A percentile compares a stretch with the other conserved stretches of the same genome.
phyloP scores from a whole-genome alignment of 1,140 invertebrate genomes.

The Formica exsecta region DNA sequence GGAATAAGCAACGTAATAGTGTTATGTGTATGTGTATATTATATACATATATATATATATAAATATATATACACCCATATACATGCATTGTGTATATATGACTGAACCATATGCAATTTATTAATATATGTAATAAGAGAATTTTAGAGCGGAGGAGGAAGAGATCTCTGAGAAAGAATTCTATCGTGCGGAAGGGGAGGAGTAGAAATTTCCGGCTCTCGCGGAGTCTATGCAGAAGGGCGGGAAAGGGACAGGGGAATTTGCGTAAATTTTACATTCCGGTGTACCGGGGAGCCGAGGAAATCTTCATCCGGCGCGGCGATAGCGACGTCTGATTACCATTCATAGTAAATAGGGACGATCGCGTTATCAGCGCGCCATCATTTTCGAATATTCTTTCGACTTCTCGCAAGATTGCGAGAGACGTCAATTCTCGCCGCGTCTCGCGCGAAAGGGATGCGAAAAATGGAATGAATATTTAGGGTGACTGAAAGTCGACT shows the following conservation, averaged over 20 bases:
- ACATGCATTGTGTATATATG: background rate
- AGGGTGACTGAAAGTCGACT: background rate
- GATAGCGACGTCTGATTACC: constrained; percentile 60
- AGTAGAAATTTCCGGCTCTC: constrained; percentile 39
- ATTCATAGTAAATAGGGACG: constrained; percentile 66
- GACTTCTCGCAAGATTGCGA: constrained; percentile 10
- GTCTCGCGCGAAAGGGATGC: background rate
- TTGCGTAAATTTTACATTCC: constrained; percentile 62
- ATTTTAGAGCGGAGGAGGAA: background rate
- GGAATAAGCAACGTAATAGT: constrained; percentile 5
- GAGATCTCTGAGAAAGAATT: constrained; percentile 5
- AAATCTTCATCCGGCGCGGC: constrained; percentile 46
- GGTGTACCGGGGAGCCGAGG: constrained; percentile 3
- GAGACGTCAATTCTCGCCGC: background rate
- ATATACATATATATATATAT: too few relatives aligned
- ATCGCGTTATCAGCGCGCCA: constrained; percentile 41
- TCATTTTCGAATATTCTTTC: constrained; percentile 7
- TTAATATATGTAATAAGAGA: constrained; percentile 32
- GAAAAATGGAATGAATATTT: constrained; percentile 28
- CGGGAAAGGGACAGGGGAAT: constrained; percentile 5
- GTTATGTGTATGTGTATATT: background rate
- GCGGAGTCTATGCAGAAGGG: constrained; percentile 38
- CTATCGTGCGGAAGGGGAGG: background rate
- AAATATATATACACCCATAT: background rate
- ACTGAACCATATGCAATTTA: constrained; percentile 10